A percentile compares a stretch with the other conserved stretches of the same genome.
Conservation (phyloP, 2,888 invertebrate species). For the Dicycla oo region DNA sequence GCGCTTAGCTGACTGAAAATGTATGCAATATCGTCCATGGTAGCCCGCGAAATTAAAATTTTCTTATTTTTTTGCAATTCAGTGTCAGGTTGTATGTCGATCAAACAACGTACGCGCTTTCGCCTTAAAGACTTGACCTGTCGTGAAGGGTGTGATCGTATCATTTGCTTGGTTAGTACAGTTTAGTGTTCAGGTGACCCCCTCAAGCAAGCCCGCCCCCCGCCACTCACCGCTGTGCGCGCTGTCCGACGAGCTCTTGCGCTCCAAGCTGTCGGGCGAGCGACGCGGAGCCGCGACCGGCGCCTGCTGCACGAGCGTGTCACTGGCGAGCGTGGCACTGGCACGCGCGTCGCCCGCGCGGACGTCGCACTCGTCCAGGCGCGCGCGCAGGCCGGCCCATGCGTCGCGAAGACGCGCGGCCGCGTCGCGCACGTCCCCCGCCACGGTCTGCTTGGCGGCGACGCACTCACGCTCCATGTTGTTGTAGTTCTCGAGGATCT, state of each 20-base stretch:
- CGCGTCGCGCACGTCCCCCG: constrained; percentile 81
- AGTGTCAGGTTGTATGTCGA: too few species aligned
- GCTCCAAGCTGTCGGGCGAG: constrained; percentile 9
- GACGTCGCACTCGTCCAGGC: constrained; percentile 10
- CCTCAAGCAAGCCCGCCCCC: not conserved
- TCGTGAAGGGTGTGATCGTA: constrained; percentile 4
- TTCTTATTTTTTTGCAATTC: too few species aligned
- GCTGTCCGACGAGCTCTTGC: constrained; percentile 15
- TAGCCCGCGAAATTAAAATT: too few species aligned
- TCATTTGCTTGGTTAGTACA: constrained; percentile 6
- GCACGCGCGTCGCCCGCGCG: constrained; percentile 18
- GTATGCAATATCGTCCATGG: not conserved
- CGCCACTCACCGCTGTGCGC: constrained; percentile 24
- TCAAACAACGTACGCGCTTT: too few species aligned
- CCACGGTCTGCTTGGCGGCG: constrained; percentile 76
- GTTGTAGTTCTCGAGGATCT: constrained; percentile 91
- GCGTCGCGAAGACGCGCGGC: constrained; percentile 85
- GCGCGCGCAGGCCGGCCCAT: constrained; percentile 52
- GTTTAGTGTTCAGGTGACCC: constrained; percentile 11
- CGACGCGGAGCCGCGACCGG: not conserved
- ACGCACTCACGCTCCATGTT: constrained; percentile 90
- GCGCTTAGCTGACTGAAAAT: too few species aligned
- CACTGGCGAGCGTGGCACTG: constrained; percentile 10
- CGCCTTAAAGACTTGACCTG: too few species aligned
- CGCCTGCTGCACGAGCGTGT: not conserved